Percentiles rank a stretch among this genome's conserved stretches.
These are phyloP conservation scores for Scyliorhinus canicula DNA, from an alignment of 2,797 vertebrate species.

Conservation along the genomic window DNA sequence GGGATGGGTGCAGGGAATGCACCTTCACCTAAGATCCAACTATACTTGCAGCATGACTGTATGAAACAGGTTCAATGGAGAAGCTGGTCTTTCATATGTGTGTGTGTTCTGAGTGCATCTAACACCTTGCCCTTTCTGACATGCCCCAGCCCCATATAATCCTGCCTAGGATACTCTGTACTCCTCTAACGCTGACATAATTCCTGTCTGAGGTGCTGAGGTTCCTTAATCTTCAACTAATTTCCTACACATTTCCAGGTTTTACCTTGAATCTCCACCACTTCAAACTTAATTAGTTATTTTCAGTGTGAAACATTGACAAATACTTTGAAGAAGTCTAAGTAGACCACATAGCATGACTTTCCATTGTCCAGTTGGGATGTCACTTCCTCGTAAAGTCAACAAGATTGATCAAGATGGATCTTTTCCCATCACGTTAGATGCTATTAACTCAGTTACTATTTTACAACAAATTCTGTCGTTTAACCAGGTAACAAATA, in stretches of 20 bases:
- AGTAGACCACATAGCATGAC: neutral
- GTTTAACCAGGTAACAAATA: neutral
- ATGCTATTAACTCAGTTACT: neutral
- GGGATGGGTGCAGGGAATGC: no score
- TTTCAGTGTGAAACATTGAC: neutral
- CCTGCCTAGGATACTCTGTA: neutral
- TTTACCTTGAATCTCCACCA: neutral
- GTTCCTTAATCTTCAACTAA: neutral
- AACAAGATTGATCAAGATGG: neutral
- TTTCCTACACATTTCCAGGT: neutral
- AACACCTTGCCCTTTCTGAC: no score
- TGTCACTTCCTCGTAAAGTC: neutral
- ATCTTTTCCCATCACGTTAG: neutral
- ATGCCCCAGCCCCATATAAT: no score
- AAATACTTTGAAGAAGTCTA: neutral
- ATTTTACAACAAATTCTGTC: neutral
- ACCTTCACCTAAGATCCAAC: no score
- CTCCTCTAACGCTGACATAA: neutral
- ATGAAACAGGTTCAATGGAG: no score
- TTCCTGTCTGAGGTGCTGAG: neutral
- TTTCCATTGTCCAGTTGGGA: neutral
- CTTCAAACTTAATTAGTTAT: neutral
- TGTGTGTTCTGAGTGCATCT: no score
- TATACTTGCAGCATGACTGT: no score
- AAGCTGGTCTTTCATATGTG: no score